Percentiles rank a stretch among this genome's conserved stretches.
Conservation (phyloP, 2,113 vertebrate species). For the Sinosuthora webbiana region DNA sequence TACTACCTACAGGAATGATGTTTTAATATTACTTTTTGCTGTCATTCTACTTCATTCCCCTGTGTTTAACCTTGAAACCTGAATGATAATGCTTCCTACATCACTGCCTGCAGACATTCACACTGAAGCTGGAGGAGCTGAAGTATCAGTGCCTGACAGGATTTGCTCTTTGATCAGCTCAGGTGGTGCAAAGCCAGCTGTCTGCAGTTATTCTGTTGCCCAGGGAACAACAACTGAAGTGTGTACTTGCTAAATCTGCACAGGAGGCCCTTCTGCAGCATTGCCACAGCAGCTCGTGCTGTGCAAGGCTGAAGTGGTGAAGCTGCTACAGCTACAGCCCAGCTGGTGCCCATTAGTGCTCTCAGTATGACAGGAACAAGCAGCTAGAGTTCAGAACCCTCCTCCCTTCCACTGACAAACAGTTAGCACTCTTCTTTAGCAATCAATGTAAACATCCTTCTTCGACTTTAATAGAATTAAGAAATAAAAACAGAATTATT, state of each 20-base stretch:
- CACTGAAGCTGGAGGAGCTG: slow-evolving; percentile 24
- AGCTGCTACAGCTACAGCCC: slow-evolving; percentile 68
- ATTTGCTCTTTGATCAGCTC: slow-evolving; percentile 62
- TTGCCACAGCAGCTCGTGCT: slow-evolving; percentile 62
- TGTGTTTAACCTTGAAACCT: slow-evolving; percentile 62
- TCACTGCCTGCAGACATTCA: slow-evolving; percentile 50
- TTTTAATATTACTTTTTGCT: background rate
- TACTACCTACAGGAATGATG: background rate
- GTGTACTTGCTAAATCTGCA: slow-evolving; percentile 60
- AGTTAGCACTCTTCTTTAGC: slow-evolving; percentile 13
- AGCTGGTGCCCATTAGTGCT: slow-evolving; percentile 74
- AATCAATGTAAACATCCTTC: slow-evolving; percentile 4
- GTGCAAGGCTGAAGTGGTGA: slow-evolving; percentile 60
- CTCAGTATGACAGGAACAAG: slow-evolving; percentile 33
- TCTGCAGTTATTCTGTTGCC: slow-evolving; percentile 67
- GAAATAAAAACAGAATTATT: background rate
- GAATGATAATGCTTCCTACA: slow-evolving; percentile 1
- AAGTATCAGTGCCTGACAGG: slow-evolving; percentile 40
- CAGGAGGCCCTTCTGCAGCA: slow-evolving; percentile 69
- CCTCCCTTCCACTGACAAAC: slow-evolving; percentile 36
- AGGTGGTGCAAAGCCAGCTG: slow-evolving; percentile 73
- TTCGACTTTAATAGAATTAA: background rate
- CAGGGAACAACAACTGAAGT: slow-evolving; percentile 73
- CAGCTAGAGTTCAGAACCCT: slow-evolving; percentile 35
- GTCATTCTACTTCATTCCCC: slow-evolving; percentile 21